These are phyloP conservation scores for Diarsia dahlii DNA, from an alignment of 2,888 invertebrate genomes.

Conservation along the genomic window DNA sequence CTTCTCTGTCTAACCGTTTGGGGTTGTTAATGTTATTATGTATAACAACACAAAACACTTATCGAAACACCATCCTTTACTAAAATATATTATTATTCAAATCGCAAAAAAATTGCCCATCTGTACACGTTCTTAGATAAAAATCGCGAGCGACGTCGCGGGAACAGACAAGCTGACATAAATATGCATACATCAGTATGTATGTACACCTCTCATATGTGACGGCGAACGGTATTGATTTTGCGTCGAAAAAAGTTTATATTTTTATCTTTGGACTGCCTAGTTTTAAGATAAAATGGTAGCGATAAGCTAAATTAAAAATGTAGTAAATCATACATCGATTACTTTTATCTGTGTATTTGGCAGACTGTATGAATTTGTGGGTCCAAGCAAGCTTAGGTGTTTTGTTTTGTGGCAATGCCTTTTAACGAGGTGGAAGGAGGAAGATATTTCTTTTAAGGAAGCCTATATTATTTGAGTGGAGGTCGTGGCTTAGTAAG, in stretches of 20 bases:
- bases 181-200: slow-evolving; percentile 51
- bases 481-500: too few relatives aligned
- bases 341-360: slow-evolving; percentile 71
- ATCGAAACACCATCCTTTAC: background rate
- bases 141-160: slow-evolving; percentile 60
- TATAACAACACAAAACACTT: background rate
- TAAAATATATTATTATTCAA: background rate
- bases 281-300: slow-evolving; percentile 83
- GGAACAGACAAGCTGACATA: slow-evolving; percentile 54
- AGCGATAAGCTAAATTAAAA: slow-evolving; percentile 86
- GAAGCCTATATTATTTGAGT: background rate
- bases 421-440: too few relatives aligned
- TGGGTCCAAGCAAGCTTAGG: background rate
- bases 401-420: background rate
- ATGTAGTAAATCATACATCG: slow-evolving; percentile 79
- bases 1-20: too few relatives aligned
- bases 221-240: slow-evolving; percentile 78
- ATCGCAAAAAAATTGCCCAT: slow-evolving; percentile 34
- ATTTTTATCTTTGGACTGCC: slow-evolving; percentile 79
- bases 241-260: slow-evolving; percentile 79
- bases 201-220: slow-evolving; percentile 51
- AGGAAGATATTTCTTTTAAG: background rate
- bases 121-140: slow-evolving; percentile 55
- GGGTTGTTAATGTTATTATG: too few relatives aligned
- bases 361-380: slow-evolving; percentile 27